Evolutionary conservation across 2,113 vertebrate species (phyloP), one percentile per base, ranked within the genome.

Genomic region (Charadrius vociferus): DNA sequence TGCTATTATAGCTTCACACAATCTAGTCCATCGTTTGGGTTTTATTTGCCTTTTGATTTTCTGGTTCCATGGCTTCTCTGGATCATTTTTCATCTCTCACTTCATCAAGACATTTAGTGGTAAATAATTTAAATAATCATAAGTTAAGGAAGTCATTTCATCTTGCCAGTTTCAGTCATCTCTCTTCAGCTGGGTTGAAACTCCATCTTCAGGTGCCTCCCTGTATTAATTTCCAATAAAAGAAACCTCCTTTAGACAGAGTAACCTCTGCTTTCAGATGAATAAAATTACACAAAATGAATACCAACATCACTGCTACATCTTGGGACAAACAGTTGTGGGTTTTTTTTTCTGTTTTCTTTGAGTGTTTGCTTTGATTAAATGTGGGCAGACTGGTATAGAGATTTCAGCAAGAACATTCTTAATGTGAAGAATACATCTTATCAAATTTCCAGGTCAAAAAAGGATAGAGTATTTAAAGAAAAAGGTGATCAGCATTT

Each of bases 21-120:
- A 68, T 56, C 75, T 74, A 63, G 27, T 52, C 36, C 7, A 11
- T 34, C 47, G 32, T 22, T 97, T 73, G 61, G 36, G 24, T 11
- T 62, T 37, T 39, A 81, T 70, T 74, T 53, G 50, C 55, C 71
- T 55, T 96, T 41, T 27, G 91, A 90, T 84, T 94, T 94, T 47
- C 27, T 3, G 55, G 94, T 61, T 78, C 70, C 83, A 90, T 82
- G 39, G 93, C 65, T 93, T 89, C 72, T 78, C 77, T 79, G 77
- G 16, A 43, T 88, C 85, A 91, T 81, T 85, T 96, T 66, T 96
- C 63, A 36, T 96, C 68, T 86, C 53, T 95, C 67, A 34, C 56
- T 86, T 56, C 66, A 77, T 29, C 49, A 12, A n/a, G 21, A 96
- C 61, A 92, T 88, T 77, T n/a, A 63, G 53, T 86, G 65, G 30